These are phyloP conservation scores for Gambusia holbrooki DNA, from an alignment of 2,113 vertebrate genomes.

Conservation along the genomic window DNA sequence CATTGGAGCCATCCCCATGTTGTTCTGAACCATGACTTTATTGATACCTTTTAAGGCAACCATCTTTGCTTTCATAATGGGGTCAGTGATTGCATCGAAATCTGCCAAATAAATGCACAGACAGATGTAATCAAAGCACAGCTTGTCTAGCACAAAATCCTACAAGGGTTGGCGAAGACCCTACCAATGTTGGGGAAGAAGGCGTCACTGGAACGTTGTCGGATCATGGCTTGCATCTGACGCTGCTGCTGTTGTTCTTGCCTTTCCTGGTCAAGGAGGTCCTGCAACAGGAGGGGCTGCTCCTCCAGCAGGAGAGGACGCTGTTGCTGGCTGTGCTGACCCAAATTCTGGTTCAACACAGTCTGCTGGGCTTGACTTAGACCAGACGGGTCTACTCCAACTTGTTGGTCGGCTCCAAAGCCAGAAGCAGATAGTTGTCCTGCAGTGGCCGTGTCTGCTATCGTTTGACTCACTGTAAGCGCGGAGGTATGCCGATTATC, in stretches of 20 bases:
- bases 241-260: slow-evolving; percentile 98
- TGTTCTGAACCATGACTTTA: slow-evolving; percentile 98
- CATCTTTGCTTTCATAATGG: slow-evolving; percentile 99
- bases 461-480: slow-evolving; percentile 78
- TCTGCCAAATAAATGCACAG: slow-evolving; percentile 79
- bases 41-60: slow-evolving; percentile 98
- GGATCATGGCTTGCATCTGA: slow-evolving; percentile 99
- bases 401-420: slow-evolving; percentile 72
- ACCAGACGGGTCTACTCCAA: slow-evolving; percentile 62
- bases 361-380: slow-evolving; percentile 80
- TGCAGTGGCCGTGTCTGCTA: slow-evolving; percentile 78
- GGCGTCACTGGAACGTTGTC: slow-evolving; percentile 89
- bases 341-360: slow-evolving; percentile 77
- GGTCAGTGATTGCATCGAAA: slow-evolving; percentile 97
- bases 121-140: slow-evolving; percentile 17
- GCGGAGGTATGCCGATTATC: slow-evolving; percentile 69
- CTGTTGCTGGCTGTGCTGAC: slow-evolving; percentile 82
- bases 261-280: slow-evolving; percentile 95
- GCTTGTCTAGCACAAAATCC: background rate
- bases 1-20: slow-evolving; percentile 92
- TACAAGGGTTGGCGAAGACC: slow-evolving; percentile 62
- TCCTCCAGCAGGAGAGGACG: slow-evolving; percentile 93
- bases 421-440: slow-evolving; percentile 72
- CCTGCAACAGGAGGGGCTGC: slow-evolving; percentile 94
- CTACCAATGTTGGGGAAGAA: slow-evolving; percentile 98